A percentile compares a stretch with the other conserved stretches of the same genome.
These are phyloP conservation scores for Chelonoidis abingdonii DNA, from an alignment of 2,113 vertebrate genomes.

Conservation along the genomic window DNA sequence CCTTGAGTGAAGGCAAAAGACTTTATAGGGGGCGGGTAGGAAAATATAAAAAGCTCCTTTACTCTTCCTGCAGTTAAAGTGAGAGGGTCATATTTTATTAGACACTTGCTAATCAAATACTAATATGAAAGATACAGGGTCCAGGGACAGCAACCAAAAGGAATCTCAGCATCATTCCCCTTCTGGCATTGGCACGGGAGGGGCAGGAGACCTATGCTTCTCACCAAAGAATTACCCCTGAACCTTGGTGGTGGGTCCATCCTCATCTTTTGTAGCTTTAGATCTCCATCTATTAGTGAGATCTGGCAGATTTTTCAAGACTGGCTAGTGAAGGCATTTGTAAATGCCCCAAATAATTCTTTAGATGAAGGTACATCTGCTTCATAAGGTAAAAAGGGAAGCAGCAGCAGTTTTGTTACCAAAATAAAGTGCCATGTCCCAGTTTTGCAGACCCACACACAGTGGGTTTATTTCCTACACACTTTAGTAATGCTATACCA, in stretches of 20 bases:
- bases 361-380: not conserved
- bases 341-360: not conserved
- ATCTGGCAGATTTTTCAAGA: not conserved
- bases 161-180: not conserved
- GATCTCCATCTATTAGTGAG: not conserved
- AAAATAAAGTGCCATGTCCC: fast-evolving
- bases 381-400: fast-evolving
- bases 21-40: not conserved
- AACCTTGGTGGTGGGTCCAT: not conserved
- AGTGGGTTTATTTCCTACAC: not conserved
- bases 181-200: fast-evolving
- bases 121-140: not conserved
- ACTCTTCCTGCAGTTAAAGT: not conserved
- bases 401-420: not conserved
- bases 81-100: not conserved
- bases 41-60: not conserved
- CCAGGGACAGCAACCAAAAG: not conserved
- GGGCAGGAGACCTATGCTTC: fast-evolving
- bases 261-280: not conserved
- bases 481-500: fast-evolving
- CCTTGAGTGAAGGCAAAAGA: not conserved
- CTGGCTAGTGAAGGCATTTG: not conserved
- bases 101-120: not conserved
- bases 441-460: fast-evolving
- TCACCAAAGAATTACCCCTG: fast-evolving